A percentile compares a stretch with the other conserved stretches of the same genome.
Evolutionary conservation across 2,113 vertebrate species (phyloP).

Genomic region (Nyctibius bracteatus): DNA sequence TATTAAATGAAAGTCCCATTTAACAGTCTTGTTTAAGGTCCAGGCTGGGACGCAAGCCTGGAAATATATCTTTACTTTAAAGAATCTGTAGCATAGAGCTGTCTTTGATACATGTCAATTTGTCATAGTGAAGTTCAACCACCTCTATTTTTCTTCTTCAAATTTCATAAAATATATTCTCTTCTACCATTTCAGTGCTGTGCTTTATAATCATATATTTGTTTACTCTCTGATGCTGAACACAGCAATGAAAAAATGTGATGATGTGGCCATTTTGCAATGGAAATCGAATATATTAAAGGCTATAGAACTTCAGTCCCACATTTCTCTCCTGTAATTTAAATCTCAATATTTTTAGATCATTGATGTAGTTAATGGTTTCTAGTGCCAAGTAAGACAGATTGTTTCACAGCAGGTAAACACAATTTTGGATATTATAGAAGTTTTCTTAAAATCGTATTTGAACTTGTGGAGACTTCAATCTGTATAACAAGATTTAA

Average conservation of each 20-base stretch:
- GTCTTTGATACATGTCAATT: not conserved
- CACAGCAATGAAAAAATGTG: not conserved
- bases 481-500: constrained; percentile 44
- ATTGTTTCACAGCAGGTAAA: constrained; percentile 58
- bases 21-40: not conserved
- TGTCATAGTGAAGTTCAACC: not conserved
- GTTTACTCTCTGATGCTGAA: not conserved
- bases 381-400: constrained; percentile 50
- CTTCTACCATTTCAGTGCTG: not conserved
- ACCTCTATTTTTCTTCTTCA: not conserved
- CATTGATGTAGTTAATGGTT: constrained; percentile 50
- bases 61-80: not conserved
- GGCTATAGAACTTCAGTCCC: not conserved
- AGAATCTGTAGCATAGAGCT: not conserved
- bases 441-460: constrained; percentile 12
- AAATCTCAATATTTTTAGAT: constrained; percentile 41
- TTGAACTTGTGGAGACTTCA: constrained; percentile 15
- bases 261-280: not conserved
- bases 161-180: not conserved
- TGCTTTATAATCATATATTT: constrained; percentile 8
- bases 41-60: not conserved
- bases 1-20: not conserved
- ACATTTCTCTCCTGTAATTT: constrained; percentile 5
- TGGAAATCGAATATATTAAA: not conserved
- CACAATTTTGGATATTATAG: constrained; percentile 30